A percentile compares a stretch with the other conserved stretches of the same genome.
phyloP scores from a whole-genome alignment of 2,888 invertebrate genomes.

The Drosophila anceps region DNA sequence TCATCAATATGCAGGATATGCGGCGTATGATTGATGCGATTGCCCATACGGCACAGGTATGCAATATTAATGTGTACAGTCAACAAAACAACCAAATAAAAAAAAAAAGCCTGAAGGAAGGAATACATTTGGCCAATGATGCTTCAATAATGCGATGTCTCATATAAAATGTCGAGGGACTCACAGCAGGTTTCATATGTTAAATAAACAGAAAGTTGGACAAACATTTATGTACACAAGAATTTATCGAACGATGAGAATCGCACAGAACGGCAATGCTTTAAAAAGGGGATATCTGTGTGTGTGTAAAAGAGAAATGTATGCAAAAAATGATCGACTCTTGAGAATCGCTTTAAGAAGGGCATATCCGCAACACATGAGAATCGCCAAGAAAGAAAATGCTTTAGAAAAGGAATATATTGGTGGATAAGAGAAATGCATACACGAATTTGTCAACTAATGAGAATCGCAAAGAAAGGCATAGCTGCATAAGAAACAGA shows the following conservation, averaged over 20 bases:
- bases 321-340: not conserved
- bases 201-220: not conserved
- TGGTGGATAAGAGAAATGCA: not conserved
- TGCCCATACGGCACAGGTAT: slow-evolving; percentile 43
- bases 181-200: not conserved
- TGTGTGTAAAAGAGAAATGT: not conserved
- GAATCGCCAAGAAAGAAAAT: not conserved
- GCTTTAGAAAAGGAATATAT: not conserved
- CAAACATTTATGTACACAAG: not conserved
- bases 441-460: not conserved
- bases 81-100: slow-evolving; percentile 15
- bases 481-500: not conserved
- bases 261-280: not conserved
- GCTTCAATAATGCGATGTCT: not conserved
- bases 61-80: slow-evolving; percentile 43
- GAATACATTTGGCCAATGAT: slow-evolving; percentile 15
- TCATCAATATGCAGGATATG: slow-evolving; percentile 69
- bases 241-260: not conserved
- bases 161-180: not conserved
- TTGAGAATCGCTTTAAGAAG: not conserved
- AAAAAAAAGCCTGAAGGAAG: slow-evolving; percentile 8
- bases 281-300: not conserved
- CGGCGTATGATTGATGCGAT: slow-evolving; percentile 63
- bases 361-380: not conserved
- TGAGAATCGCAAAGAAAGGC: not conserved